Percentiles rank a stretch among this genome's conserved stretches.
These are phyloP conservation scores for Batillaria attramentaria DNA, from an alignment of 1,140 invertebrate species.

Conservation along the genomic window DNA sequence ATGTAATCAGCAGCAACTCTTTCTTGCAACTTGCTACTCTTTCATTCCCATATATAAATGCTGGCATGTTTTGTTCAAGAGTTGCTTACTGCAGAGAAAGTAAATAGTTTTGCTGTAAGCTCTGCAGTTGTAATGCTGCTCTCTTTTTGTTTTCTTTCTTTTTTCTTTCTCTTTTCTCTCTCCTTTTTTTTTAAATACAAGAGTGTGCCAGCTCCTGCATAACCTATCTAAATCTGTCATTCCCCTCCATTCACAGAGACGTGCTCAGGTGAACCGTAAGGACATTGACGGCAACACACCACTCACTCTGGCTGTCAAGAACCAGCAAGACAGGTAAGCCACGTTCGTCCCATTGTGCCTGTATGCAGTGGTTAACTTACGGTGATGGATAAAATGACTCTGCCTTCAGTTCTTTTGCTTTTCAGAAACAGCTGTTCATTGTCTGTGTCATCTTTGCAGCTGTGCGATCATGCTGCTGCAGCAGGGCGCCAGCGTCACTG, in stretches of 20 bases:
- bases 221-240: neutral
- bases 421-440: neutral
- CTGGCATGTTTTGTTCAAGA: too few species aligned
- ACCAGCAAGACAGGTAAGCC: slow-evolving; percentile 71
- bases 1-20: neutral
- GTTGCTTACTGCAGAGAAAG: neutral
- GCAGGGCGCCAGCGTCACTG: slow-evolving; percentile 68
- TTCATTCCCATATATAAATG: neutral
- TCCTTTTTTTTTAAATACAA: neutral
- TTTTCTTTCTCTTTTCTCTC: neutral
- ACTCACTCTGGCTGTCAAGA: slow-evolving; percentile 72
- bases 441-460: slow-evolving; percentile 54
- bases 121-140: too few species aligned
- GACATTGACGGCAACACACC: slow-evolving; percentile 74
- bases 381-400: neutral
- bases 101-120: neutral
- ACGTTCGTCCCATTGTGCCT: neutral
- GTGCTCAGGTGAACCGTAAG: slow-evolving; percentile 66
- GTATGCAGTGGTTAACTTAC: neutral
- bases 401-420: neutral
- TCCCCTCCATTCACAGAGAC: slow-evolving; percentile 62
- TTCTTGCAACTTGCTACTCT: neutral
- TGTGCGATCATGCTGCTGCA: slow-evolving; percentile 73
- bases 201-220: neutral
- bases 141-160: neutral